Evolutionary conservation across 53 echinoderm and acorn worm species (phyloP), one percentile per base, ranked within the genome.

Genomic region (Temnopleurus reevesii): DNA sequence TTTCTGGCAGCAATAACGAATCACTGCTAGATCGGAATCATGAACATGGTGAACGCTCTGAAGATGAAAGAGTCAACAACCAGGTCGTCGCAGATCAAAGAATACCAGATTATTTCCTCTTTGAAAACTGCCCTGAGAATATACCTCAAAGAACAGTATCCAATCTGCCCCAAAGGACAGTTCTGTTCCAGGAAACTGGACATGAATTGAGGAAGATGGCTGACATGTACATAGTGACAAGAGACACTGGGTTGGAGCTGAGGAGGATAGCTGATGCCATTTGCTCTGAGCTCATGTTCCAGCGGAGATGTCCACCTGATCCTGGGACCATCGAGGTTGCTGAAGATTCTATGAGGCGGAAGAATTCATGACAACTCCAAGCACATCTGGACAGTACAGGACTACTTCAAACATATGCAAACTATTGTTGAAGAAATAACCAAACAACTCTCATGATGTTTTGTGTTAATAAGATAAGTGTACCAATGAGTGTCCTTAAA

Each of bases 211-310:
- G 86, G 59, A 45, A 26, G 58, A 46, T 86, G 57, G 86, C 38
- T 4, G 63, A 86, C 29, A 10, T 3, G 26, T 60, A 8, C 9
- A 15, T 26, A 5, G 30, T 59, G 12, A 28, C 59, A 24, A 86
- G 46, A 61, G 58, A 59, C 35, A 86, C 61, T 41, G 86, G 86
- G 38, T 41, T 26, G 19, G 86, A 86, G 9, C 61, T 86, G 38
- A 26, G 86, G 19, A 86, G 61, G 34, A 86, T 86, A 60, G 86
- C 86, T 2, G 86, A 86, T 46, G 86, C 24, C 0, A 12, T 80
- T 17, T 49, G 23, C 28, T 31, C 12, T 0, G 7, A 79, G 13
- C 49, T 79, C 49, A 0, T 5, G 26, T 0, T 10, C 2, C 12
- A 46, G 4, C n/a, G 29, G 24, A 12, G 47, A 3, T 27, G 17